Evolutionary conservation across 2,797 vertebrate genomes (phyloP).

Genomic region (Danio jaintianensis): DNA sequence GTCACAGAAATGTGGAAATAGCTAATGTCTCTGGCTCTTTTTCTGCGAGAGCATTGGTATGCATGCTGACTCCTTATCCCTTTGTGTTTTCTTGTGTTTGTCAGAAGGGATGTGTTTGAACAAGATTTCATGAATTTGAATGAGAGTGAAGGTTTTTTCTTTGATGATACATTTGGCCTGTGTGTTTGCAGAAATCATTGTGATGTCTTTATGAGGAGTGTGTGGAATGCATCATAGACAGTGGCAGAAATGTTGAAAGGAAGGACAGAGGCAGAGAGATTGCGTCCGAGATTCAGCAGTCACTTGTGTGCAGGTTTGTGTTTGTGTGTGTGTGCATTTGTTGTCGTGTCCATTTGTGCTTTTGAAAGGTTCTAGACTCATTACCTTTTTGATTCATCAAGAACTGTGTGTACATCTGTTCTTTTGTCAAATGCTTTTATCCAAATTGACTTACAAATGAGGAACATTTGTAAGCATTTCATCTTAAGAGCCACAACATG

Average conservation of each 20-base stretch:
- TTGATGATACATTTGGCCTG: conserved; percentile 39
- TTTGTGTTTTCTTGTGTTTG: conserved; percentile 48
- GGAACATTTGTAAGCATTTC: not conserved
- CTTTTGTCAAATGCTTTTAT: not conserved
- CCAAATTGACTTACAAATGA: not conserved
- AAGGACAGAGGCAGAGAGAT: conserved; percentile 17
- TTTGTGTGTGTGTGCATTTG: conserved; percentile 10
- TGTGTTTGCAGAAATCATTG: conserved; percentile 39
- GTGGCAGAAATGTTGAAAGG: conserved; percentile 15
- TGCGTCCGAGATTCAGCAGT: not conserved
- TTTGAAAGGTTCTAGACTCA: not conserved
- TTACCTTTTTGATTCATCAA: not conserved
- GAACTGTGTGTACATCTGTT: not conserved
- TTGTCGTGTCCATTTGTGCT: not conserved
- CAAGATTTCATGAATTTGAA: conserved; percentile 47
- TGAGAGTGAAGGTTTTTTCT: conserved; percentile 28
- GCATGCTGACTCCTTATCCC: conserved; percentile 22
- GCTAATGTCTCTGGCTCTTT: not conserved
- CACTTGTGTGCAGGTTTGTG: conserved; percentile 16
- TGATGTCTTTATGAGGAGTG: conserved; percentile 29
- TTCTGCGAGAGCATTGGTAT: conserved; percentile 4
- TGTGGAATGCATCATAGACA: conserved; percentile 30
- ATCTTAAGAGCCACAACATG: not conserved
- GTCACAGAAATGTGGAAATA: not conserved
- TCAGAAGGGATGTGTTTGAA: conserved; percentile 45